Base-by-base conservation (phyloP, 2,888 invertebrate genomes). In the Hirtodrosophila trivittata region DNA sequence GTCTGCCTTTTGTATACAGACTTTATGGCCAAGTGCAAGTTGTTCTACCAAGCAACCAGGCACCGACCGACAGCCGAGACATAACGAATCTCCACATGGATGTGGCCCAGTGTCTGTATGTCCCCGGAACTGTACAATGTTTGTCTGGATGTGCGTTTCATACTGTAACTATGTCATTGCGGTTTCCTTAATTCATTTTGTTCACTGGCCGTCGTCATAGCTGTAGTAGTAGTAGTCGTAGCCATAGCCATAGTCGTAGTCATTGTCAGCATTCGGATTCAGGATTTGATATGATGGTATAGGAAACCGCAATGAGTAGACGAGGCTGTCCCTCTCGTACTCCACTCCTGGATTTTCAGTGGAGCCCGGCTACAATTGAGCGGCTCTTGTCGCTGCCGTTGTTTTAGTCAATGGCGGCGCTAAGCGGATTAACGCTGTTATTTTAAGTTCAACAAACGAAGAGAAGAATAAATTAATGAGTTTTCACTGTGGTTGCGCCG, bases 381-480 rank as follows among this genome's bases (percentile, higher is more conserved):
- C 28, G 5, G 9, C 28, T n/a, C 9, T 28, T 14, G 49, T 38
- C 60, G 51, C 45, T 62, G 72, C 39, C 66, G 66, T 73, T 83
- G 80, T 73, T 80, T 71, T 84, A 84, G 86, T 68, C 75, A 84
- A 76, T 77, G 81, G 71, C 62, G 59, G 47, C 67, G 78, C 83
- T 86, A 83, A 83, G 83, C 83, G 83, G 83, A 83, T 83, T 84
- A 83, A 83, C 77, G 85, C 86, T 84, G 82, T 82, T 82, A 82
- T 82, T 82, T 83, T 84, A 86, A 83, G 83, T 86, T 83, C 78
- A 77, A 75, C 87, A 85, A 88, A 87, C 75, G 86, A 75, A 87
- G 63, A 74, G 86, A 77, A 78, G 88, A 87, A 88, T 85, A 88
- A 87, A 87, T 87, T 87, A 87, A 87, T 88, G 88, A 87, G 85